phyloP scores from a whole-genome alignment of 1,140 invertebrate species.

The Saccostrea cuccullata region DNA sequence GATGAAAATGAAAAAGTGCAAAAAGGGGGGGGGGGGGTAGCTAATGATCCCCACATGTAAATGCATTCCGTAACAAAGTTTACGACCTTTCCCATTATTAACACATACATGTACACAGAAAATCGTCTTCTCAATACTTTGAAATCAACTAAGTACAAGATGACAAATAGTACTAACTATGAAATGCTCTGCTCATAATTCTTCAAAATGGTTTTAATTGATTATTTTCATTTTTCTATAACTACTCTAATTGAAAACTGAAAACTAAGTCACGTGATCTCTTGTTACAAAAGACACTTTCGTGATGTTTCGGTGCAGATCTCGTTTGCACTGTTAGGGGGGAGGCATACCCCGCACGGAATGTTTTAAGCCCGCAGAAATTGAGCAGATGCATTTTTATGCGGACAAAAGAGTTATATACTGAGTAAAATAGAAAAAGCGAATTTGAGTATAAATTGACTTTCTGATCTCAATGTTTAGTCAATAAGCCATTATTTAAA shows the following conservation, averaged over 20 bases:
- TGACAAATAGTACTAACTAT: not conserved
- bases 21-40: too few relatives aligned
- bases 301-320: constrained; percentile 18
- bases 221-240: constrained; percentile 34
- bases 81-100: too few relatives aligned
- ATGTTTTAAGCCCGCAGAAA: constrained; percentile 39
- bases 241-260: constrained; percentile 32
- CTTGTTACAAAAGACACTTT: not conserved
- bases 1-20: too few relatives aligned
- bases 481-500: constrained; percentile 49
- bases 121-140: too few relatives aligned
- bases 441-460: constrained; percentile 45
- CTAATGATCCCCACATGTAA: too few relatives aligned
- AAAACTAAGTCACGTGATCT: not conserved
- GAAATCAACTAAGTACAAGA: not conserved
- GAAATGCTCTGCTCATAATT: constrained; percentile 5
- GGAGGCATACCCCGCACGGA: constrained; percentile 4
- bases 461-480: constrained; percentile 47
- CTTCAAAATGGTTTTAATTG: constrained; percentile 1
- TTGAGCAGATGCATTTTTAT: constrained; percentile 43
- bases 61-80: too few relatives aligned
- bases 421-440: constrained; percentile 27
- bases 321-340: constrained; percentile 16
- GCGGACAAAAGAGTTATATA: constrained; percentile 28
- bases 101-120: too few relatives aligned